Percentiles rank a stretch among this genome's conserved stretches.
These are phyloP conservation scores for Timandra comae DNA, from an alignment of 2,888 invertebrate species.

Conservation along the genomic window DNA sequence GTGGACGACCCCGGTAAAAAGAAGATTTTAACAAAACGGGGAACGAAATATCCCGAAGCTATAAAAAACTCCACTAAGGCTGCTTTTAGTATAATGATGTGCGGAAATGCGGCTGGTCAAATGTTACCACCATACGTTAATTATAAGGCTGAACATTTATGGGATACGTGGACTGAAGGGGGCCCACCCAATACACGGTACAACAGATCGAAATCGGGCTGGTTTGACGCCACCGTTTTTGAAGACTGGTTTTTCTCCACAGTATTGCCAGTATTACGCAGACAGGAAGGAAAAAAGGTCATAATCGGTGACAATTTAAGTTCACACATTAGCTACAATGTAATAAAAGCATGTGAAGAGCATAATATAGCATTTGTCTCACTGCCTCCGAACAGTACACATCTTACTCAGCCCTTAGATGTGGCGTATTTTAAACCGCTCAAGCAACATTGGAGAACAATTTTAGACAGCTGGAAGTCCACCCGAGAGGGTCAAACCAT, in stretches of 20 bases:
- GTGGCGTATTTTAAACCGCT: slow-evolving; percentile 3
- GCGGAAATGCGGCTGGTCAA: slow-evolving; percentile 33
- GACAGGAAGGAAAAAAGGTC: slow-evolving; percentile 2
- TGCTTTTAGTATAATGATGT: slow-evolving; percentile 36
- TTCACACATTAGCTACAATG: slow-evolving; percentile 2
- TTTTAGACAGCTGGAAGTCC: too few species aligned
- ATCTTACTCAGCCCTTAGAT: slow-evolving; percentile 5
- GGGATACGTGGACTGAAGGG: slow-evolving; percentile 1
- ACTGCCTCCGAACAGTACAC: slow-evolving; percentile 4
- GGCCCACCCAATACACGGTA: neutral
- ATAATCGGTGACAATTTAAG: slow-evolving; percentile 6
- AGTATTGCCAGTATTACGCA: neutral
- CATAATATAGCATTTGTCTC: slow-evolving; percentile 4
- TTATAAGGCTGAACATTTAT: slow-evolving; percentile 31
- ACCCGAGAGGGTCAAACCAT: too few species aligned
- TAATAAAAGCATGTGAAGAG: slow-evolving; percentile 3
- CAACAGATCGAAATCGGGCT: slow-evolving; percentile 1
- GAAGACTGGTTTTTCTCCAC: slow-evolving; percentile 2
- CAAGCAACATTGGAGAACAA: slow-evolving; percentile 1
- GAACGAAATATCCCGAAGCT: slow-evolving; percentile 12
- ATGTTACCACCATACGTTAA: slow-evolving; percentile 41
- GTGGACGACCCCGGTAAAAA: slow-evolving; percentile 8
- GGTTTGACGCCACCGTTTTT: slow-evolving; percentile 1
- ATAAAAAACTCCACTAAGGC: slow-evolving; percentile 11
- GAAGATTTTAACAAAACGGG: slow-evolving; percentile 6